A percentile compares a stretch with the other conserved stretches of the same genome.
Conservation (phyloP, 2,797 vertebrate genomes). For the Girardinus metallicus region DNA sequence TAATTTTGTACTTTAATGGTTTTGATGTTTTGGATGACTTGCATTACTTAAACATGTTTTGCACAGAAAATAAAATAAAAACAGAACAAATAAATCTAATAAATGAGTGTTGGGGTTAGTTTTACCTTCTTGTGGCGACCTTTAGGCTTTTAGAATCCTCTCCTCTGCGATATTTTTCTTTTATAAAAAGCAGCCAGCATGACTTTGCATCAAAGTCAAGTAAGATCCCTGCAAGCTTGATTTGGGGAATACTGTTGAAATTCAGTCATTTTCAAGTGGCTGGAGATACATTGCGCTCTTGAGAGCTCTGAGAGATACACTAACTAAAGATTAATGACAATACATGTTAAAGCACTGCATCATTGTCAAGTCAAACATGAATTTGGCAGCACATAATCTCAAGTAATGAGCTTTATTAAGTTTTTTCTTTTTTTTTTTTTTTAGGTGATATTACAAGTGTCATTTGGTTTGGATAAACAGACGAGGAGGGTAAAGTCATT, state of each 20-base stretch:
- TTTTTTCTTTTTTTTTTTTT: conserved; percentile 57
- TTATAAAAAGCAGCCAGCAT: conserved; percentile 83
- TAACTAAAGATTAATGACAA: conserved; percentile 77
- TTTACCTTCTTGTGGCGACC: conserved; percentile 87
- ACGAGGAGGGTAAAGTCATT: conserved; percentile 66
- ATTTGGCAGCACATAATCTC: conserved; percentile 82
- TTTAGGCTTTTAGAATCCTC: conserved; percentile 86
- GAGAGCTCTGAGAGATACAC: conserved; percentile 75
- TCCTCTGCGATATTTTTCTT: conserved; percentile 85
- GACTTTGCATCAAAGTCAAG: conserved; percentile 84
- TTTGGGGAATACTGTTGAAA: conserved; percentile 82
- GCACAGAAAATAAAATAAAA: conserved; percentile 73
- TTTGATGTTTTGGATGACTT: conserved; percentile 76
- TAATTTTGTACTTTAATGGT: conserved; percentile 72
- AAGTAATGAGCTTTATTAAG: conserved; percentile 74
- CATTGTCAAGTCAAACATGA: conserved; percentile 74
- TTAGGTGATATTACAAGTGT: conserved; percentile 73
- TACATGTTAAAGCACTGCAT: conserved; percentile 77
- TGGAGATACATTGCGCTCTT: conserved; percentile 74
- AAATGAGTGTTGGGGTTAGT: conserved; percentile 85
- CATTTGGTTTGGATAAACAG: conserved; percentile 76
- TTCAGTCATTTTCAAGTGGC: conserved; percentile 80
- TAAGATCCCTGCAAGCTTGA: conserved; percentile 85
- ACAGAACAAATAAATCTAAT: conserved; percentile 70
- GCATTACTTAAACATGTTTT: conserved; percentile 75